Evolutionary conservation across 1,140 invertebrate genomes (phyloP), one percentile per base, ranked within the genome.

Genomic region (Drosophila bocqueti): DNA sequence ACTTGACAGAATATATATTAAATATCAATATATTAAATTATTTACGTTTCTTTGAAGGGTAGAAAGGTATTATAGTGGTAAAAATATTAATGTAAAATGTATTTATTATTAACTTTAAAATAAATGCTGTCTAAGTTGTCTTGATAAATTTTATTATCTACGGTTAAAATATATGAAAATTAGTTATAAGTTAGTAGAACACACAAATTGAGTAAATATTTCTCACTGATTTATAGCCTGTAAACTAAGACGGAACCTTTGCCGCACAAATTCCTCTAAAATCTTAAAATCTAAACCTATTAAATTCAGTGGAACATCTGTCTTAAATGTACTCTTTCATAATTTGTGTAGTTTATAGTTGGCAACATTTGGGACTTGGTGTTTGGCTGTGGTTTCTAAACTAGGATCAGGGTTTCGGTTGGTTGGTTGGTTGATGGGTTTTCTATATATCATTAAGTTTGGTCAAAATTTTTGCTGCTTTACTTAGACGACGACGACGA

Each of bases 391-490:
- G 10, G 43, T 64, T 57, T 55, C 50, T 40, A 40, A 57, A 57
- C 54, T 57, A n/a, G 36, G 54, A 40, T 57, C 21, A 4, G 54
- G 54, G 36, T 26, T 26, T 57, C 36, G 54, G 54, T 59, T 58
- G 29, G 40, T 36, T 45, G 7, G 15, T 58, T 18, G 55, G 13
- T 42, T n/a, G n/a, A n/a, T n/a, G n/a, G n/a, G n/a, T 49, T 26
- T 76, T 38, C 24, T 24, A 24, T 45, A 29, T 52, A 50, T 60
- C 34, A 36, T 26, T 61, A 77, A 26, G 34, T 57, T 85, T 89
- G 85, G 81, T 89, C 85, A 89, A 89, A 89, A 85, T 79, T 87
- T 85, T 68, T 65, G 26, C 26, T 40, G 66, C 59, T 68, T 40
- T 43, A 29, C 16, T 49, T 59, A 31, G 47, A 26, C 34, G 52